These are phyloP conservation scores for Scaptomyza reducta DNA, from an alignment of 2,888 invertebrate species.

Conservation along the genomic window DNA sequence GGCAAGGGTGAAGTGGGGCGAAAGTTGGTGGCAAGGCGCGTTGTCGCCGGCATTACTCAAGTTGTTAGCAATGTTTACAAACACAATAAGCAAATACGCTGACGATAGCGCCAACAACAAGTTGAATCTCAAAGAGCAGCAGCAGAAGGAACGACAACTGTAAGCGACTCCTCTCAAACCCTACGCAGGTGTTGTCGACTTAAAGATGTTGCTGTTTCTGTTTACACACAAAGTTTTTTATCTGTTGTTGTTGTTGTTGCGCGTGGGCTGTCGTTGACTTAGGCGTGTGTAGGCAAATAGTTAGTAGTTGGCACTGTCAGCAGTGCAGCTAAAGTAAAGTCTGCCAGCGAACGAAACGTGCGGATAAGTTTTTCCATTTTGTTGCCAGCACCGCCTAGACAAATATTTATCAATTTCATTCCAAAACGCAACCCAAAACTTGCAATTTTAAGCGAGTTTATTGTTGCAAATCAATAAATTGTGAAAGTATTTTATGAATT, in stretches of 20 bases:
- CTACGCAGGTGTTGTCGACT: constrained; percentile 63
- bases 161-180: constrained; percentile 41
- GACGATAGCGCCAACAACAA: constrained; percentile 46
- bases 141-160: constrained; percentile 33
- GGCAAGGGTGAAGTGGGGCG: neutral
- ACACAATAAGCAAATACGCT: constrained; percentile 77
- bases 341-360: constrained; percentile 61
- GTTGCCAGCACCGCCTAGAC: constrained; percentile 20
- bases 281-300: constrained; percentile 38
- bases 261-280: constrained; percentile 47
- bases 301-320: constrained; percentile 60
- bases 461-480: constrained; percentile 6
- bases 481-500: neutral
- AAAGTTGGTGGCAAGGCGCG: constrained; percentile 43
- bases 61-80: constrained; percentile 80
- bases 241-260: neutral
- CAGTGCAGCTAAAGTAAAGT: constrained; percentile 63
- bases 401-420: constrained; percentile 58
- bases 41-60: constrained; percentile 77
- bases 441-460: neutral
- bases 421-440: constrained; percentile 12
- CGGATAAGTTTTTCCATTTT: constrained; percentile 66
- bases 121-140: constrained; percentile 10
- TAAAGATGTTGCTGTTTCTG: constrained; percentile 53
- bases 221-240: constrained; percentile 64